Evolutionary conservation across 2,888 invertebrate species (phyloP), one percentile per base, ranked within the genome.

Genomic region (Caenorhabditis sulstoni): DNA sequence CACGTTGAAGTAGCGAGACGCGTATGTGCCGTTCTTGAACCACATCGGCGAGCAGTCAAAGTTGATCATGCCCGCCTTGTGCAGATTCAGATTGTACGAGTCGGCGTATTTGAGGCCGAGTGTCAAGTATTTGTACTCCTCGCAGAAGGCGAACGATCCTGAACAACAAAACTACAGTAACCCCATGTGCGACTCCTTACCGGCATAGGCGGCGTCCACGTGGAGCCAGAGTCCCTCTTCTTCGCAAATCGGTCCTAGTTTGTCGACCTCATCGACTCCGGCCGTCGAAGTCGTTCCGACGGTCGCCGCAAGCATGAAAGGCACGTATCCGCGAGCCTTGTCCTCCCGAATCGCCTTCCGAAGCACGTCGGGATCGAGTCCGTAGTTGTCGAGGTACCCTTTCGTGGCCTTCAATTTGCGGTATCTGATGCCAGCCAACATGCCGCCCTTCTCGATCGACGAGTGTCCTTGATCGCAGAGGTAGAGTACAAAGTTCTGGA

Each of bases 41-140:
- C 98, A 99, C 95, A 99, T 95, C 0, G 96, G 96, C 0, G 98
- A 97, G 90, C 98, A 99, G 91, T 99, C 99, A 86, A 98, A 99
- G 91, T 97, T 96, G 11, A 98, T 95, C 96, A 98, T 95, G 91
- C 99, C 92, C 96, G 98, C 98, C 91, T 99, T 99, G 71, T 97
- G 97, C 0, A 98, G 96, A 91, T 99, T 99, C 91, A 98, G 97
- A 2, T 96, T 97, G 83, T 99, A 94, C 0, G 98, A 97, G 90
- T 97, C 94, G 0, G 95, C 96, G 85, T 93, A 92, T 61, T 96
- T 95, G 14, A 97, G 94, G 3, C 97, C 97, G 75, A 94, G 93
- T 89, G 97, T 91, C 95, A 96, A 95, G 80, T 93, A 93, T 53
- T 97, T 94, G 91, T 93, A 96, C 91, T 99, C 98, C 0, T 97